Evolutionary conservation across 2,797 vertebrate species (phyloP), one percentile per base, ranked within the genome.

Genomic region (Sebastes dallii): DNA sequence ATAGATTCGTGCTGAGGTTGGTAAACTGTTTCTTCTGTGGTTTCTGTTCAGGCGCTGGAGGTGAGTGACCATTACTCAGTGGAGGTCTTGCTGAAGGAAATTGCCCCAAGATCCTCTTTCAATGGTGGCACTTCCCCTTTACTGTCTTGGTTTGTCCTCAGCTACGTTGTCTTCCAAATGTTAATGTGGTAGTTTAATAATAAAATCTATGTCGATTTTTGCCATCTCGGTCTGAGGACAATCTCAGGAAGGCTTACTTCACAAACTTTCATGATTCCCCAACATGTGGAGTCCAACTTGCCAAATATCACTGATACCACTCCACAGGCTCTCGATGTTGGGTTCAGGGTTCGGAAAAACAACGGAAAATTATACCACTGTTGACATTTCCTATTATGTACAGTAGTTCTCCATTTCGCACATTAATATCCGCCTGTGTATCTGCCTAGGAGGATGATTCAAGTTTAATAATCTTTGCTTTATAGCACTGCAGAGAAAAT

Each of bases 41-140:
- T 78, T 66, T 84, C n/a, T 58, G 8, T 46, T 14, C 75, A 96
- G 96, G 96, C 96, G 0, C 89, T 96, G 60, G 81, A 87, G 0
- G 90, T 96, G 24, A 96, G 96, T 18, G 96, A 96, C 77, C 96
- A 96, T 65, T 96, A 95, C 77, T 94, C 95, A 0, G 90, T 96
- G 52, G 93, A 96, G 84, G 95, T 96, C 67, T 79, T 89, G 20
- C 88, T 96, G 67, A 93, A 86, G 78, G 73, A 66, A 1, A 2
- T 22, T 1, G 77, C 80, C 8, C 0, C 18, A 72, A 68, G 6
- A 34, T 3, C 78, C 3, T 24, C 20, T 14, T 11, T 65, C 13
- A 59, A 6, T 8, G 11, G 59, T 12, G 25, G n/a, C 13, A 8
- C 54, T 6, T 61, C 14, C 32, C 13, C 8, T 52, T 12, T 34